Percentiles rank a stretch among this genome's conserved stretches.
These are phyloP conservation scores for Hipparchia sbordonii DNA, from an alignment of 2,888 invertebrate genomes.

Conservation along the genomic window DNA sequence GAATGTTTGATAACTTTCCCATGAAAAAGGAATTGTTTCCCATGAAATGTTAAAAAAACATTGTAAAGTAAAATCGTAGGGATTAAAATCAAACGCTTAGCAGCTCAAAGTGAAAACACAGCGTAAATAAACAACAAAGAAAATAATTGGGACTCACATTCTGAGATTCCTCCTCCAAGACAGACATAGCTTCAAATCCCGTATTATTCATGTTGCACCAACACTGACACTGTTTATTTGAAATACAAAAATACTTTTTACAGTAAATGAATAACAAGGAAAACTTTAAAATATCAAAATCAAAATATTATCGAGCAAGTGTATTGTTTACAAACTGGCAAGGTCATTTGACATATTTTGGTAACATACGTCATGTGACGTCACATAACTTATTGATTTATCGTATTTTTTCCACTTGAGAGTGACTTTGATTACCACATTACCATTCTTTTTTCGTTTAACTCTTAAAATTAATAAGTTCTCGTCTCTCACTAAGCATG, in stretches of 20 bases:
- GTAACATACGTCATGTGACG: slow-evolving; percentile 62
- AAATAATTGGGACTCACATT: slow-evolving; percentile 74
- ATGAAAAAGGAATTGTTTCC: neutral
- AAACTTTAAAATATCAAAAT: slow-evolving; percentile 46
- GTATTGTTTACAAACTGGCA: slow-evolving; percentile 91
- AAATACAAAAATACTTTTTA: slow-evolving; percentile 23
- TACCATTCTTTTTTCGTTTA: too few relatives aligned
- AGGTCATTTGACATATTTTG: slow-evolving; percentile 84
- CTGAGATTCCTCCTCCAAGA: slow-evolving; percentile 84
- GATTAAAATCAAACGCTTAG: neutral
- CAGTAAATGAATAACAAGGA: slow-evolving; percentile 42
- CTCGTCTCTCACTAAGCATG: too few relatives aligned
- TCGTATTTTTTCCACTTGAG: neutral
- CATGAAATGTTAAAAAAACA: neutral
- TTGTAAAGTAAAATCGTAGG: neutral
- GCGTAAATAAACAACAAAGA: slow-evolving; percentile 44
- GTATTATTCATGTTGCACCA: slow-evolving; percentile 68
- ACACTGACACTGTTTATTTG: slow-evolving; percentile 33
- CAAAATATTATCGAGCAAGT: slow-evolving; percentile 60
- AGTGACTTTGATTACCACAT: too few relatives aligned
- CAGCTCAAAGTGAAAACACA: slow-evolving; percentile 16
- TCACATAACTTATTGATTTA: slow-evolving; percentile 46
- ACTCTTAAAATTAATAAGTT: too few relatives aligned
- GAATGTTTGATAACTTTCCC: slow-evolving; percentile 1
- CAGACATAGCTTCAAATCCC: slow-evolving; percentile 85